Conservation (phyloP, 2,113 vertebrate genomes). For the Calypte anna region DNA sequence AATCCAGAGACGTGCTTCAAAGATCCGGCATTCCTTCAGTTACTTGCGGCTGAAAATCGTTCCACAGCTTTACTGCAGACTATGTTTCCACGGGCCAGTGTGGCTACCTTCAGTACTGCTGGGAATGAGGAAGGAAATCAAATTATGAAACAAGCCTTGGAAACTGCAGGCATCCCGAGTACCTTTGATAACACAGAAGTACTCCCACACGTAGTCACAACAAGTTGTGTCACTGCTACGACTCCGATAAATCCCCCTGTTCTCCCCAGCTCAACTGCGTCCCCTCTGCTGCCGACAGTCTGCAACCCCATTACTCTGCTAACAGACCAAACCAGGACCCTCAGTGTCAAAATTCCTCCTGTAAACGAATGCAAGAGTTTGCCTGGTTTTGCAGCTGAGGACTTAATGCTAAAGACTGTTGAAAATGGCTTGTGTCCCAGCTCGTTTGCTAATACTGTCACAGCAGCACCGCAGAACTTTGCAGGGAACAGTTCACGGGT, state of each 20-base stretch:
- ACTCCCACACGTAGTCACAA: constrained; percentile 74
- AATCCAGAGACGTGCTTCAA: constrained; percentile 77
- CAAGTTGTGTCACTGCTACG: constrained; percentile 57
- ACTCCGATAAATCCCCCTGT: constrained; percentile 67
- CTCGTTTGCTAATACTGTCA: constrained; percentile 71
- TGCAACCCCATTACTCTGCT: constrained; percentile 68
- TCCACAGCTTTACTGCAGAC: constrained; percentile 78
- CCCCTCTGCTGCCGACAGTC: constrained; percentile 69
- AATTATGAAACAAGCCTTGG: constrained; percentile 86
- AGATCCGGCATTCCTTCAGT: constrained; percentile 79
- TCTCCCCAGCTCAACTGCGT: constrained; percentile 51
- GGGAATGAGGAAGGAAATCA: constrained; percentile 80
- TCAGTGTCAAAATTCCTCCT: constrained; percentile 71
- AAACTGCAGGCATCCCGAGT: constrained; percentile 83
- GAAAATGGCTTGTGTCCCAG: constrained; percentile 72
- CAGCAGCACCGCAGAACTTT: constrained; percentile 57
- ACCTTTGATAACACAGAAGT: constrained; percentile 78
- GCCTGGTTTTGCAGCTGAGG: constrained; percentile 66
- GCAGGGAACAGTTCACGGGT: constrained; percentile 66
- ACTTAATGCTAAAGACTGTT: constrained; percentile 75
- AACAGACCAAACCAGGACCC: constrained; percentile 73
- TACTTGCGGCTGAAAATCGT: constrained; percentile 77
- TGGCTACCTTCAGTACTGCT: constrained; percentile 65
- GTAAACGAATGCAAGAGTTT: constrained; percentile 67
- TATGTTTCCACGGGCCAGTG: constrained; percentile 76